These are phyloP conservation scores for Diarsia mendica DNA, from an alignment of 2,888 invertebrate species.

Conservation along the genomic window DNA sequence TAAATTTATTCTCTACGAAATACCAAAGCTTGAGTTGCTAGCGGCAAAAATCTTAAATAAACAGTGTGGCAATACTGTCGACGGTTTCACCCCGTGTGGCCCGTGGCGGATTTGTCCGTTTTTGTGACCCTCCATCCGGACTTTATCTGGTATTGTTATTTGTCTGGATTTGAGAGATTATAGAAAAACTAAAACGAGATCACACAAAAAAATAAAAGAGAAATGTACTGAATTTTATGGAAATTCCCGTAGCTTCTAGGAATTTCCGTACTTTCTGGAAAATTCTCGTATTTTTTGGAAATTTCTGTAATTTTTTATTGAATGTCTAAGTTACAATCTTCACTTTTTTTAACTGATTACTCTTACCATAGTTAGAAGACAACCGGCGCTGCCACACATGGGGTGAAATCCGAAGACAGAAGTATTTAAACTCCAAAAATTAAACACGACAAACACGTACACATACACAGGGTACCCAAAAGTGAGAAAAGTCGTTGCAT, in stretches of 20 bases:
- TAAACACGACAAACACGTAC: constrained; percentile 79
- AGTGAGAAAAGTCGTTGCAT: constrained; percentile 82
- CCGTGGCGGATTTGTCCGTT: constrained; percentile 26
- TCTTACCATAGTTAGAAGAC: not conserved
- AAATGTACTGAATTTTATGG: not conserved
- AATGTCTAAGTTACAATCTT: not conserved
- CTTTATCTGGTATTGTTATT: not conserved
- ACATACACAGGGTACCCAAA: constrained; percentile 82
- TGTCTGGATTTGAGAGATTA: not conserved
- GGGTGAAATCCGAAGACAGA: constrained; percentile 63
- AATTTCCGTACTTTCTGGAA: not conserved
- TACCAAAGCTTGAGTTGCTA: constrained; percentile 84
- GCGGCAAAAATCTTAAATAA: constrained; percentile 81
- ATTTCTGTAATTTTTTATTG: not conserved
- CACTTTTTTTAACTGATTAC: not conserved
- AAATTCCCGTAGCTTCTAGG: not conserved
- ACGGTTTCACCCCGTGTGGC: constrained; percentile 71
- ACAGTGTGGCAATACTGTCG: constrained; percentile 74
- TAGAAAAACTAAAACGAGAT: not conserved
- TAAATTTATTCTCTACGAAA: constrained; percentile 75
- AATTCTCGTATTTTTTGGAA: not conserved
- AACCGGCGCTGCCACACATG: constrained; percentile 66
- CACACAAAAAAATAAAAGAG: not conserved
- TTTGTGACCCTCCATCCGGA: not conserved
- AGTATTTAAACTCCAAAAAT: constrained; percentile 59